Evolutionary conservation across 2,797 vertebrate genomes (phyloP), one percentile per base, ranked within the genome.

Genomic region (Hipposideros larvatus): DNA sequence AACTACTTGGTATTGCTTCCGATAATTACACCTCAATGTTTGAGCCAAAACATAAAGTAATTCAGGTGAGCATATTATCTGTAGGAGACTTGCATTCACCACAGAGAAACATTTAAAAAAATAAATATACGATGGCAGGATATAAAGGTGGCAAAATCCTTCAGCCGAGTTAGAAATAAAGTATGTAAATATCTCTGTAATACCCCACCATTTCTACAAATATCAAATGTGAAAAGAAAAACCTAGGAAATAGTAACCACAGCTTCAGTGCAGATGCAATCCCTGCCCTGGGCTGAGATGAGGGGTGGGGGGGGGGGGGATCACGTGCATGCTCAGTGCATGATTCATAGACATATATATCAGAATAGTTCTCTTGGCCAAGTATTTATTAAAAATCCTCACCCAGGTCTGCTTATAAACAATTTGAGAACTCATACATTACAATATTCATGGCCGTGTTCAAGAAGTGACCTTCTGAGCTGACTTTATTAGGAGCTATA

Each of bases 401-500:
- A 97, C 65, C 95, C 87, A 63, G 66, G 66, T 89, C 85, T 89
- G 94, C 96, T 97, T 96, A 97, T 97, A 96, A 97, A 98, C 96
- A 98, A 96, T 97, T 97, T 97, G 96, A 96, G 95, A 93, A 96
- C 85, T 97, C 97, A 97, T 55, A 92, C 82, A 96, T 95, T 97
- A 97, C 63, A 94, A 95, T 97, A 98, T 97, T 97, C 96, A 96
- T 88, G 90, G 95, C 92, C 16, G 3, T 96, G 92, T 96, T 98
- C 95, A 96, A 90, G 97, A 90, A 97, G 71, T 96, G 97, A 97
- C 97, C 98, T 96, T 97, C 96, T 77, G 41, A 97, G 96, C 91
- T 96, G 94, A 97, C 97, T 98, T 97, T 96, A 97, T 98, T 98
- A 94, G 85, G 93, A 96, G 94, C 92, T 97, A 96, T 97, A 97